These are phyloP conservation scores for Lepidocyrtoides sp. DNA, from an alignment of 2,888 invertebrate species.

Conservation along the genomic window DNA sequence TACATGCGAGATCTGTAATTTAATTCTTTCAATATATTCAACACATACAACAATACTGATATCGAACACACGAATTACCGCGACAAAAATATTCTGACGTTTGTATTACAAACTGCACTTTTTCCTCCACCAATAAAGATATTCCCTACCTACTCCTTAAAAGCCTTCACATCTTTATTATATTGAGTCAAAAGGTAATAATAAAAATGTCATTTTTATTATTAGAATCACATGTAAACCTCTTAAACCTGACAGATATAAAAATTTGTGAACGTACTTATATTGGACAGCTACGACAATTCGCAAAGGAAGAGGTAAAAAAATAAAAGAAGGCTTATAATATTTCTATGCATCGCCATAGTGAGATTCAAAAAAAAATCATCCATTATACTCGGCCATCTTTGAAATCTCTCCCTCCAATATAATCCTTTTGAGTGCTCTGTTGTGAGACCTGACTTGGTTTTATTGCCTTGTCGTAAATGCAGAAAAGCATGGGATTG, in stretches of 20 bases:
- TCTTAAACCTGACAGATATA: neutral
- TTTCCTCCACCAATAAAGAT: too few relatives aligned
- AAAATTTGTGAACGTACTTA: neutral
- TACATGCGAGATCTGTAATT: neutral
- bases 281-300: too few relatives aligned
- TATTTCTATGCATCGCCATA: neutral
- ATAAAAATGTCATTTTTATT: conserved; percentile 34
- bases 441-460: too few relatives aligned
- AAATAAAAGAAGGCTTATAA: neutral
- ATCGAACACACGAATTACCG: neutral
- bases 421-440: too few relatives aligned
- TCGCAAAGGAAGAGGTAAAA: too few relatives aligned
- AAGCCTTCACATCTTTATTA: neutral
- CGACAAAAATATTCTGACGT: neutral
- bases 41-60: neutral
- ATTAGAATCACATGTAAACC: conserved; percentile 17
- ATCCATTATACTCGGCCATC: neutral
- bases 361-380: neutral
- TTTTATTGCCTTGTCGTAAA: neutral
- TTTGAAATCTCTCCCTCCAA: neutral
- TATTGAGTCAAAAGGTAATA: neutral
- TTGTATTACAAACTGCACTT: neutral
- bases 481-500: neutral
- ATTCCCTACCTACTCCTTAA: neutral
- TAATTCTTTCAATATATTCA: neutral